Conservation (phyloP, 1,140 invertebrate species). For the Trachymyrmex septentrionalis region DNA sequence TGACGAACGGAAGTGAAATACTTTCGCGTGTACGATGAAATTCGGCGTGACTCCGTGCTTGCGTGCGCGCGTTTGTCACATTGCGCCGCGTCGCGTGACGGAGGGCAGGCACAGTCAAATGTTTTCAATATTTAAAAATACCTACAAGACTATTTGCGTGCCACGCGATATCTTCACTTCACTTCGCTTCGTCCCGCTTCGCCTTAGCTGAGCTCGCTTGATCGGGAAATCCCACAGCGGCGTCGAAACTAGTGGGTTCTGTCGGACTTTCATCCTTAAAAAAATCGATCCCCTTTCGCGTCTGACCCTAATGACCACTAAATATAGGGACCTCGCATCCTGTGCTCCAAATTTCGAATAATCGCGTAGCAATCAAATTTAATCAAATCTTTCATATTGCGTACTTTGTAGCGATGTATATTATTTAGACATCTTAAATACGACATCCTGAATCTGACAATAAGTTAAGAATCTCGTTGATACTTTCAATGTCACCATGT, state of each 20-base stretch:
- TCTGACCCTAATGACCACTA: neutral
- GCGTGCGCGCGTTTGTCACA: constrained; percentile 66
- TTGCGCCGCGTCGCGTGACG: constrained; percentile 53
- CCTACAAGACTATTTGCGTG: constrained; percentile 71
- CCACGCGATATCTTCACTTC: constrained; percentile 61
- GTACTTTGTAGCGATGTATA: neutral
- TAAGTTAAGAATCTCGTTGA: neutral
- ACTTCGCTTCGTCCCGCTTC: neutral
- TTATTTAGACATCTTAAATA: neutral
- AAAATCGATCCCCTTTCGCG: constrained; percentile 3
- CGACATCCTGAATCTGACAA: neutral
- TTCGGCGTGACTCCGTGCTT: constrained; percentile 29
- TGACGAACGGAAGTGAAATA: constrained; percentile 17
- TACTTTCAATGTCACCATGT: neutral
- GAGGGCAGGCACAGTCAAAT: constrained; percentile 65
- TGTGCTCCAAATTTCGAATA: neutral
- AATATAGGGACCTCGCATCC: neutral
- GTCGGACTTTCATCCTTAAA: constrained; percentile 44
- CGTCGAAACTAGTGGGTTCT: constrained; percentile 60
- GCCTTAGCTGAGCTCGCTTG: constrained; percentile 28
- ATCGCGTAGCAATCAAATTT: neutral
- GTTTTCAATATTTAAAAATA: constrained; percentile 78
- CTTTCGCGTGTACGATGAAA: constrained; percentile 52
- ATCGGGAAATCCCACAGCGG: constrained; percentile 77
- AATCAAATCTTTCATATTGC: neutral